phyloP scores from a whole-genome alignment of 2,797 vertebrate species.

The Phalloptychus januarius region DNA sequence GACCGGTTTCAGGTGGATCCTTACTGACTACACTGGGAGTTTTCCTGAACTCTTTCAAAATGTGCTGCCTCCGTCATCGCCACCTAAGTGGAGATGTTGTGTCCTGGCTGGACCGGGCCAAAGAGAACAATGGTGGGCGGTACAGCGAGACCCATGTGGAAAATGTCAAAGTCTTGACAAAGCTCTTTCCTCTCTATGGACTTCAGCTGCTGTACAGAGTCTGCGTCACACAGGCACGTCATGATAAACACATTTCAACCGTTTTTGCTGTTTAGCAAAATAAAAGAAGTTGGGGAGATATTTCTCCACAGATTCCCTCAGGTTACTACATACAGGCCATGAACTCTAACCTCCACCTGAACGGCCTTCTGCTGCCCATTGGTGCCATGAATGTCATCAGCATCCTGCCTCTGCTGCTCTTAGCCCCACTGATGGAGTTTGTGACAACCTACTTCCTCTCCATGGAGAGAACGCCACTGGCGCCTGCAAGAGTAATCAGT shows the following conservation, averaged over 20 bases:
- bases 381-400: conserved; percentile 88
- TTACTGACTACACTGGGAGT: conserved; percentile 83
- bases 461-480: conserved; percentile 69
- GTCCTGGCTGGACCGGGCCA: conserved; percentile 87
- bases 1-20: conserved; percentile 78
- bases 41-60: conserved; percentile 82
- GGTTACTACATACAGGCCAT: conserved; percentile 94
- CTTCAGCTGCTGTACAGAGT: conserved; percentile 89
- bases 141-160: conserved; percentile 88
- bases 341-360: conserved; percentile 87
- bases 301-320: conserved; percentile 85
- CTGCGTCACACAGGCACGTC: conserved; percentile 87
- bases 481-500: conserved; percentile 86
- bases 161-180: conserved; percentile 84
- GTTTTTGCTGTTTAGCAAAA: neutral
- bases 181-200: conserved; percentile 87
- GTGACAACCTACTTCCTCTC: conserved; percentile 77
- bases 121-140: conserved; percentile 85
- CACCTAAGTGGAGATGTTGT: conserved; percentile 71
- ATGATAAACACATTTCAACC: neutral
- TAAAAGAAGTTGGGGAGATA: conserved; percentile 4
- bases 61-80: conserved; percentile 70
- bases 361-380: conserved; percentile 85
- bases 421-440: conserved; percentile 86
- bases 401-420: conserved; percentile 86